These are phyloP conservation scores for Gandaritis pyraliata DNA, from an alignment of 2,888 invertebrate species.

Conservation along the genomic window DNA sequence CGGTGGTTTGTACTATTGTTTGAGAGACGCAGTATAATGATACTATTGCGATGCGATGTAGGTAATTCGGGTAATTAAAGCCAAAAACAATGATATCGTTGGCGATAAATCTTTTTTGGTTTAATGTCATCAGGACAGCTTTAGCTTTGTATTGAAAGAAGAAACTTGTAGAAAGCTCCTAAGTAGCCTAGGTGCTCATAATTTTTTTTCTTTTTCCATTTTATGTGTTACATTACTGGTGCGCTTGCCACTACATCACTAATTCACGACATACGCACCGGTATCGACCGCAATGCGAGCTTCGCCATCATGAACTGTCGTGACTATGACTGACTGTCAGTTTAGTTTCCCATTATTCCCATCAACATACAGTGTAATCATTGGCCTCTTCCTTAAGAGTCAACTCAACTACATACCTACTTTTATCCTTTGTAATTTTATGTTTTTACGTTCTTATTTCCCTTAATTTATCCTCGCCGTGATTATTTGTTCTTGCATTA, in stretches of 20 bases:
- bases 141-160: not conserved
- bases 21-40: constrained; percentile 13
- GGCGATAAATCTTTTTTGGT: not conserved
- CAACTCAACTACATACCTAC: too few species aligned
- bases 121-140: not conserved
- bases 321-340: constrained; percentile 12
- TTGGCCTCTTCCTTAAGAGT: not conserved
- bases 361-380: constrained; percentile 10
- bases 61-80: not conserved
- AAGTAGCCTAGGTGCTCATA: too few species aligned
- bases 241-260: constrained; percentile 40
- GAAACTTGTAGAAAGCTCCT: not conserved
- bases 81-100: too few species aligned
- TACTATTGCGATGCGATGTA: constrained; percentile 1
- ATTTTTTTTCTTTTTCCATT: not conserved
- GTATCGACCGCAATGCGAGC: constrained; percentile 24
- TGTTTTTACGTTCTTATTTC: too few species aligned
- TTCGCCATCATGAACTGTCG: constrained; percentile 26
- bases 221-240: too few species aligned
- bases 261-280: constrained; percentile 44
- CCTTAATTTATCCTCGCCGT: not conserved
- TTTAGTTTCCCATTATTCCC: constrained; percentile 14
- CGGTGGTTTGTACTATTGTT: constrained; percentile 48
- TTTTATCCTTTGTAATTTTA: not conserved
- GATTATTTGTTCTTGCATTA: too few species aligned